Percentiles rank a stretch among this genome's conserved stretches.
phyloP scores from a whole-genome alignment of 2,797 vertebrate genomes.

The Pseudomugil tenellus region DNA sequence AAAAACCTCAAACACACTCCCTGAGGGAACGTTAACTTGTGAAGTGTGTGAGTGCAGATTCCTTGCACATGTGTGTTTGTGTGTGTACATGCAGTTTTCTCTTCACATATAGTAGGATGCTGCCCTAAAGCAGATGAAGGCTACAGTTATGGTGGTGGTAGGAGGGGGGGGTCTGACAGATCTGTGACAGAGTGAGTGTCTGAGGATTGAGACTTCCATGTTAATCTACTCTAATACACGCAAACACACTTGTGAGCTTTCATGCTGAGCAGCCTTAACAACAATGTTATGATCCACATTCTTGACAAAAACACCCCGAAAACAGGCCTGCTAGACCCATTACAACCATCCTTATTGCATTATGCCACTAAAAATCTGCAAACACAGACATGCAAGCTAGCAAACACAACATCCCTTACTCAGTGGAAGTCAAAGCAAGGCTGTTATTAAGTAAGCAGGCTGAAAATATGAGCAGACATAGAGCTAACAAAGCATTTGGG shows the following conservation, averaged over 20 bases:
- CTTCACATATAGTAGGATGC: conserved; percentile 14
- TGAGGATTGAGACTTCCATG: conserved; percentile 53
- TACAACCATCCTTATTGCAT: conserved; percentile 34
- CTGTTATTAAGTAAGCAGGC: conserved; percentile 74
- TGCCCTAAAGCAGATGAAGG: conserved; percentile 58
- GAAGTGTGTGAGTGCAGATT: background rate
- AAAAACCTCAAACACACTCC: conserved; percentile 28
- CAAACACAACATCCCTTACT: conserved; percentile 47
- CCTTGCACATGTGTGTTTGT: background rate
- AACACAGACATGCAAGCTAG: conserved; percentile 40
- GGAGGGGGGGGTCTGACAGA: conserved; percentile 61
- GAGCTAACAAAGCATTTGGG: conserved; percentile 56
- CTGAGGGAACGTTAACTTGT: conserved; percentile 13
- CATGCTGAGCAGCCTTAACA: conserved; percentile 37
- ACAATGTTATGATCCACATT: conserved; percentile 24
- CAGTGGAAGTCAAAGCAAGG: conserved; percentile 63
- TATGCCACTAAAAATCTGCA: conserved; percentile 57
- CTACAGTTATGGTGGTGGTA: conserved; percentile 47
- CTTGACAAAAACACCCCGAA: conserved; percentile 6
- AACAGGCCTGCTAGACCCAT: conserved; percentile 33
- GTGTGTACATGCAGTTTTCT: conserved; percentile 25
- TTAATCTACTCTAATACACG: conserved; percentile 59
- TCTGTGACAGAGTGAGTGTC: conserved; percentile 64
- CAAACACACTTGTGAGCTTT: conserved; percentile 50
- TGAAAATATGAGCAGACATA: conserved; percentile 60